A percentile compares a stretch with the other conserved stretches of the same genome.
These are phyloP conservation scores for Mionectes olivaceus DNA, from an alignment of 2,797 vertebrate genomes.

Conservation along the genomic window DNA sequence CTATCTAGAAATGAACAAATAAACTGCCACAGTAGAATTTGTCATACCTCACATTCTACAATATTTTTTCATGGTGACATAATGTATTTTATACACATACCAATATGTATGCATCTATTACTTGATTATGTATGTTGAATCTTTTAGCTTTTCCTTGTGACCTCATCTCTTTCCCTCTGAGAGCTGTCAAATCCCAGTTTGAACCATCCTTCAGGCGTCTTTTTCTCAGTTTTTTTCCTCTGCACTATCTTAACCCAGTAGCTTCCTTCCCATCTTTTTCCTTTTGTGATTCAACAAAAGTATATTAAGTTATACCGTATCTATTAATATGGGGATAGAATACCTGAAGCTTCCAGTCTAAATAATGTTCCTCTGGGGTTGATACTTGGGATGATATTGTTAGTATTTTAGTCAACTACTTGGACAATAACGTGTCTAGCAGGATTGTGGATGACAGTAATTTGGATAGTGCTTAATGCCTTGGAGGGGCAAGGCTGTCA, in stretches of 20 bases:
- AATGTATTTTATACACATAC: not conserved
- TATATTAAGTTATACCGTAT: not conserved
- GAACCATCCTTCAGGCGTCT: not conserved
- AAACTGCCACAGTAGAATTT: not conserved
- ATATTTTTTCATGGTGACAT: not conserved
- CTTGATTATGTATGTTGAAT: not conserved
- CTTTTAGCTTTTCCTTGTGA: not conserved
- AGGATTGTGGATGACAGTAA: not conserved
- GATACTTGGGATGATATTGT: not conserved
- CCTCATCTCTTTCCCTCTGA: not conserved
- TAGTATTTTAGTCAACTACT: not conserved
- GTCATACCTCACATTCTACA: not conserved
- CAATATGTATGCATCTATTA: not conserved
- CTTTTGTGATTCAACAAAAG: not conserved
- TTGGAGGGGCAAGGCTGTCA: not conserved
- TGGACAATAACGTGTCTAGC: not conserved
- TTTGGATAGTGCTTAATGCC: not conserved
- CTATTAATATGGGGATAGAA: not conserved
- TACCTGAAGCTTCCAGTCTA: not conserved
- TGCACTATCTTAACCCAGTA: not conserved
- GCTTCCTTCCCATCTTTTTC: not conserved
- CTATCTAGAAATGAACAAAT: constrained; percentile 25
- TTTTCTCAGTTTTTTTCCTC: not conserved
- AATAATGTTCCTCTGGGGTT: not conserved
- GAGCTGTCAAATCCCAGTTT: not conserved